These are phyloP conservation scores for Anaspis maculata DNA, from an alignment of 2,888 invertebrate genomes.

Conservation along the genomic window DNA sequence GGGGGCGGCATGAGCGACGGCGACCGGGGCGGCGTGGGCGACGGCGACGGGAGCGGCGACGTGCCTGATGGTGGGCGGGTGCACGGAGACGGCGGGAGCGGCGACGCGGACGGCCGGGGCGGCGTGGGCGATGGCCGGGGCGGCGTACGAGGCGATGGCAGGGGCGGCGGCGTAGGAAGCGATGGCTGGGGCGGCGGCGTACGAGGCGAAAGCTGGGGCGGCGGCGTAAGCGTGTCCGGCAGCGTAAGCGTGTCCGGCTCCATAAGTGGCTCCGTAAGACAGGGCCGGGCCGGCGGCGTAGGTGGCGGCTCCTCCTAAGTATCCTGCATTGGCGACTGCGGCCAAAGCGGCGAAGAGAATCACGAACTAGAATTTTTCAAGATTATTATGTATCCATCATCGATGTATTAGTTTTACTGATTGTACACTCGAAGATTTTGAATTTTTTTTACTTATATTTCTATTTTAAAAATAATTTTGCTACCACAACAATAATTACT, in stretches of 20 bases:
- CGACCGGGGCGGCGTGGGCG: not conserved
- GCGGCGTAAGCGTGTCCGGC: not conserved
- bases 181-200: not conserved
- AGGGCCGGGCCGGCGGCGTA: not conserved
- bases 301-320: not conserved
- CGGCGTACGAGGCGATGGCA: not conserved
- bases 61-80: too few relatives aligned
- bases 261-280: not conserved
- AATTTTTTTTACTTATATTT: too few relatives aligned
- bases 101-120: not conserved
- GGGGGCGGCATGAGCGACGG: constrained; percentile 2
- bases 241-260: not conserved
- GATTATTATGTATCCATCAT: not conserved
- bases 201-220: not conserved
- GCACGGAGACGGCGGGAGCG: not conserved
- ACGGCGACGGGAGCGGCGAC: constrained; percentile 3
- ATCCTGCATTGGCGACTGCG: not conserved
- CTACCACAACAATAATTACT: too few relatives aligned
- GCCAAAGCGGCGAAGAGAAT: not conserved
- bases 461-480: too few relatives aligned
- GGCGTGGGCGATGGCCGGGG: not conserved
- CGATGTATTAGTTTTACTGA: not conserved
- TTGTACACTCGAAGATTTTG: too few relatives aligned
- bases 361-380: not conserved
- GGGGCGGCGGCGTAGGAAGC: not conserved